Base-by-base conservation (phyloP, 2,113 vertebrate genomes). In the Callorhinus ursinus region DNA sequence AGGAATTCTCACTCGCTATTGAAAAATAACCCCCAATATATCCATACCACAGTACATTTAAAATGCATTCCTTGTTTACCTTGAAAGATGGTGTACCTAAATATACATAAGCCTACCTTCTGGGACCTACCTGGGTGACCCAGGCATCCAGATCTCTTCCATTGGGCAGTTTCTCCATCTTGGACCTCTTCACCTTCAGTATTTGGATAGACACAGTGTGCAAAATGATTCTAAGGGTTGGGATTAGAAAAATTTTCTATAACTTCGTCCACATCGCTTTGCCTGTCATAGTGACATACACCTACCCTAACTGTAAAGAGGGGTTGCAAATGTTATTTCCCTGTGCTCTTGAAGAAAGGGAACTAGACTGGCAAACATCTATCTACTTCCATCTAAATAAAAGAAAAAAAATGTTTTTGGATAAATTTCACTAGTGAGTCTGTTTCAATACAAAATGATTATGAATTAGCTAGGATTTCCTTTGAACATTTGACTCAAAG, bases 391-490 rank as follows among this genome's bases (percentile, higher is more conserved):
- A 61, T 26, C 4, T 15, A 90, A 79, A 83, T 55, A 79, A 90
- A 33, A 3, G 6, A 39, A 13, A 14, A 14, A 49, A 21, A 4
- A 3, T 3, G 1, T 18, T 65, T 1, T 28, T 51, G 5, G 4
- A 39, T 49, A 36, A 53, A 22, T 59, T 9, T 46, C 14, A 5
- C 9, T 15, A 4, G 0, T 28, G 19, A 79, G 1, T 4, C 36
- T 80, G 4, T 76, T 61, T 85, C 61, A 11, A 33, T 71, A 16
- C 0, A 79, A 90, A 94, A 65, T 61, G 9, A 1, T 1, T 90
- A 7, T 7, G 5, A 5, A 8, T 51, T 63, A 46, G 5, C 18
- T 69, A 65, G 5, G 31, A 49, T 3, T 28, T 88, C 10, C 36
- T 81, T 31, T 53, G 69, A 51, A 72, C 0, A n/a, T 84, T 42